Conservation (phyloP, 2,797 vertebrate species). For the Sternarchorhynchus goeldii region DNA sequence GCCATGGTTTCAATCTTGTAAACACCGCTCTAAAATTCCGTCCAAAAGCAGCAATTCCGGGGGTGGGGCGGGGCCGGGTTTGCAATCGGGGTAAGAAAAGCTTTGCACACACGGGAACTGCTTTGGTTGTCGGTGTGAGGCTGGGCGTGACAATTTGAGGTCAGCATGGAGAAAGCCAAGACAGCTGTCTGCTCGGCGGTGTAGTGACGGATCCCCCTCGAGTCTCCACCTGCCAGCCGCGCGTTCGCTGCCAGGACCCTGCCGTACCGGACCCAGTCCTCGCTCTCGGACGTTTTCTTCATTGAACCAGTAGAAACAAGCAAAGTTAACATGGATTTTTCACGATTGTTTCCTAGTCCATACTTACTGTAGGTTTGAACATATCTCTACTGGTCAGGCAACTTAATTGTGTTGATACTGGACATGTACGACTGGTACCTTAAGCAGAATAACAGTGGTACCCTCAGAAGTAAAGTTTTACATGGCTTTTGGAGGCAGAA, state of each 20-base stretch:
- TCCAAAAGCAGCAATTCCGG: constrained; percentile 3
- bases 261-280: constrained; percentile 50
- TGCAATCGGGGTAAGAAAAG: constrained; percentile 1
- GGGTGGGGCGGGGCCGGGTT: not conserved
- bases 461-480: not conserved
- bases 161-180: constrained; percentile 54
- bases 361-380: not conserved
- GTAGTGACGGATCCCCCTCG: constrained; percentile 47
- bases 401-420: too few species aligned
- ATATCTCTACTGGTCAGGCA: not conserved
- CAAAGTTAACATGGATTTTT: not conserved
- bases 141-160: constrained; percentile 57
- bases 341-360: not conserved
- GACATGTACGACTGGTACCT: not conserved
- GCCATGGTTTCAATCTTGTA: not conserved
- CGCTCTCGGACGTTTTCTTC: constrained; percentile 38
- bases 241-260: constrained; percentile 49
- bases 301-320: constrained; percentile 16
- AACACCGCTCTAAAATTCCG: not conserved
- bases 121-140: constrained; percentile 36
- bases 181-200: constrained; percentile 59
- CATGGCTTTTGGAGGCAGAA: not conserved
- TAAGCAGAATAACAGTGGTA: not conserved
- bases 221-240: constrained; percentile 51
- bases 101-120: not conserved